Conservation (phyloP, 2,797 vertebrate genomes). For the Coregonus suidteri region DNA sequence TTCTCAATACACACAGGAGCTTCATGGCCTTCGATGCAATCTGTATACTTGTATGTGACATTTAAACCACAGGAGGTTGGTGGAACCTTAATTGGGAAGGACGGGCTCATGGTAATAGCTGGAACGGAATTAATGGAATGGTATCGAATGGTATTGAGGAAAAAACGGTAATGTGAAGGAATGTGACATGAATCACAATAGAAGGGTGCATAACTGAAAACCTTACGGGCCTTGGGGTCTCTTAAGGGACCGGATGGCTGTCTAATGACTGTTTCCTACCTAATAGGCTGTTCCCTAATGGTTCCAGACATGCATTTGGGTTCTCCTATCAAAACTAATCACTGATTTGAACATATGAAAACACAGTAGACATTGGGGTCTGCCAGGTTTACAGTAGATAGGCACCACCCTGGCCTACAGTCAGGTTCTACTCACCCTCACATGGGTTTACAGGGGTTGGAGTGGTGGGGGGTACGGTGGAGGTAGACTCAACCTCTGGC, state of each 20-base stretch:
- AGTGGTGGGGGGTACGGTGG: constrained; percentile 36
- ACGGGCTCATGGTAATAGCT: too few relatives aligned
- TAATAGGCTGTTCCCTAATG: background rate
- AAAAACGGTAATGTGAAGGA: background rate
- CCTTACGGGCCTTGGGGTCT: background rate
- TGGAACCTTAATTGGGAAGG: too few relatives aligned
- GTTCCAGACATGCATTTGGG: background rate
- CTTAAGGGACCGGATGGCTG: background rate
- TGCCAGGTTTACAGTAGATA: constrained; percentile 7
- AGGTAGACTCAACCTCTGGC: constrained; percentile 39
- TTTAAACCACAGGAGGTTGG: constrained; percentile 27
- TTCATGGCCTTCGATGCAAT: constrained; percentile 4
- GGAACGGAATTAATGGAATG: too few relatives aligned
- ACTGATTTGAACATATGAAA: constrained; percentile 40
- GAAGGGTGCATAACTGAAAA: background rate
- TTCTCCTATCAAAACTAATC: background rate
- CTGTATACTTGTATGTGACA: constrained; percentile 38
- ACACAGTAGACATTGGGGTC: constrained; percentile 28
- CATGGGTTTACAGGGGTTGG: constrained; percentile 60
- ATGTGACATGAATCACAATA: background rate
- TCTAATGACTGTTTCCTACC: constrained; percentile 15
- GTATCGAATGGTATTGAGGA: background rate
- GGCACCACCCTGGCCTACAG: constrained; percentile 18
- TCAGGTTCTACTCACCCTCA: constrained; percentile 64
- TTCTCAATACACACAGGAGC: constrained; percentile 25